Base-by-base conservation (phyloP, 30 jellyfish, hydroid and myxozoan genomes). In the Clytia hemisphaerica region DNA sequence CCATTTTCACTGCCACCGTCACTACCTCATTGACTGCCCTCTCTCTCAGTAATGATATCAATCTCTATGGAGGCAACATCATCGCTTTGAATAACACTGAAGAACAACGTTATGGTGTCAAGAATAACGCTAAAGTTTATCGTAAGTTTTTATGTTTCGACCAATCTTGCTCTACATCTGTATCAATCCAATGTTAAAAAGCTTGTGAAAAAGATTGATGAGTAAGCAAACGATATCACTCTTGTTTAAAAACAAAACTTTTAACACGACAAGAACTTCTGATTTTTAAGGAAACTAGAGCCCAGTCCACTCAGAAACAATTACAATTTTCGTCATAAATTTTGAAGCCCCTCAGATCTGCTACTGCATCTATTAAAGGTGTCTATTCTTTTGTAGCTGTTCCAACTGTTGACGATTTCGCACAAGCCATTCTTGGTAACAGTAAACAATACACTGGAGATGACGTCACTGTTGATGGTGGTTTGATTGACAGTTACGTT, bases 41-140 rank as follows among this genome's bases (percentile, higher is more conserved):
- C 76, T 89, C 98, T 24, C 83, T 89, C 24, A 80, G 98, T 78
- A 89, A 80, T 59, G 94, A 81, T 44, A 82, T 89, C 73, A 89
- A 80, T 45, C 67, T 89, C 29, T 89, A 89, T 49, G 98, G 98
- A 46, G 69, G 76, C 51, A 80, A 79, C 78, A 69, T 89, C 29
- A 95, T 81, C 12, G 94, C 92, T 5, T 68, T 89, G 61, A 61
- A 68, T 64, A 89, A 81, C 83, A 80, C 98, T 4, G 98, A 77
- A 45, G 98, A 89, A 33, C 98, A 89, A 61, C 54, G 98, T 61
- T 89, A 89, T 68, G 98, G 93, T n/a, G 93, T 89, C 80, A 80
- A 72, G 72, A 89, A 69, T 69, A 89, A 79, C 46, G 94, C 98
- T 38, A 81, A 81, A 71, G 88, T 89, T 4, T 74, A 74, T 53